A percentile compares a stretch with the other conserved stretches of the same genome.
Evolutionary conservation across 2,113 vertebrate species (phyloP).

Genomic region (Aplodontia rufa): DNA sequence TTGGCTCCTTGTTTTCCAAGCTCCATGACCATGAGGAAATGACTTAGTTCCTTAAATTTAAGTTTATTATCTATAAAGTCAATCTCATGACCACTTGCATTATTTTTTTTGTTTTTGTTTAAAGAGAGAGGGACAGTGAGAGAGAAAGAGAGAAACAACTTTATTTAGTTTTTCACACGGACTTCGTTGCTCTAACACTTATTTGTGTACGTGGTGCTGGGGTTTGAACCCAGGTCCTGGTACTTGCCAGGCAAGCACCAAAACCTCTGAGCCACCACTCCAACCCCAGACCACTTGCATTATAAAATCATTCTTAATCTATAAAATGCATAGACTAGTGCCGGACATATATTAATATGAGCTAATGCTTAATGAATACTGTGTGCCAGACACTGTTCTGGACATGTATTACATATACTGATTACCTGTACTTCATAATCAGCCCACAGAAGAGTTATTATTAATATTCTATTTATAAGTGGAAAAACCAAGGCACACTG

Average conservation of each 20-base stretch:
- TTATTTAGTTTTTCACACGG: too few species aligned
- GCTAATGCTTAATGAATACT: neutral
- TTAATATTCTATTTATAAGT: neutral
- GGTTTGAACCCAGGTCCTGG: too few species aligned
- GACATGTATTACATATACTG: neutral
- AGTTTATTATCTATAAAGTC: slow-evolving; percentile 22
- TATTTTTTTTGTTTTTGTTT: too few species aligned
- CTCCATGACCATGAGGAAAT: neutral
- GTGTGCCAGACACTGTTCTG: neutral
- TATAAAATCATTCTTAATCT: neutral
- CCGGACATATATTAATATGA: neutral
- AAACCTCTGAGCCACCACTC: too few species aligned
- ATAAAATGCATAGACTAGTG: neutral
- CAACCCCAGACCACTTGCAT: too few species aligned
- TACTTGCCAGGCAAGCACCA: too few species aligned
- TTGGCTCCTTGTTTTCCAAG: neutral
- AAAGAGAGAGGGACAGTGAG: too few species aligned
- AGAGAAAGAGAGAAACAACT: too few species aligned
- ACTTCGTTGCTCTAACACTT: too few species aligned
- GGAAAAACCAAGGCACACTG: neutral
- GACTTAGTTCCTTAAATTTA: neutral
- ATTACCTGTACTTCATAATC: neutral
- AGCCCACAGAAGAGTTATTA: neutral
- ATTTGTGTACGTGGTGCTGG: too few species aligned
- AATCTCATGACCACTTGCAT: neutral